Base-by-base conservation (phyloP, 2,888 invertebrate genomes). In the Hydraecia micacea region DNA sequence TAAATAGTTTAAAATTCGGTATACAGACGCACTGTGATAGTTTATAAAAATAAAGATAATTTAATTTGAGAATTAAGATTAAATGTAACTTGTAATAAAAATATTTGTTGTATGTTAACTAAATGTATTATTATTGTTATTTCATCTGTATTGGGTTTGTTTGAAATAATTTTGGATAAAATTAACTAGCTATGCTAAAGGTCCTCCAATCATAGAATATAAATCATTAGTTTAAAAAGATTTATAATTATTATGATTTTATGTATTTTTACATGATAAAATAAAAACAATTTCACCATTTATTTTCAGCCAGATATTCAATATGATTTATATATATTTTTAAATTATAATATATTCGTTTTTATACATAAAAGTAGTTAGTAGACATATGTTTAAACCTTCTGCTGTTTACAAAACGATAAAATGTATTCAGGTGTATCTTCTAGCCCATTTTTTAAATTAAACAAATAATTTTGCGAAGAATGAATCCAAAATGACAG, bases 1-100 rank as follows among this genome's bases (percentile, higher is more conserved):
- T 77, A 70, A 83, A 55, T 84, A 58, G 32, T 84, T 77, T 73
- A 79, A 70, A 80, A 88, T 86, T 89, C 85, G 83, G 89, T 91
- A 91, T 90, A 93, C 92, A 93, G 91, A 90, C 79, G 79, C 92
- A 92, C 95, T 95, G 95, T 95, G 95, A 95, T 95, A 95, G 95
- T 90, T 84, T 87, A 89, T 90, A 89, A 86, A 86, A 77, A 76
- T 86, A 80, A 86, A 85, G 66, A 11, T 85, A 73, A 80, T 75
- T 75, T 81, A 68, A 85, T 74, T 58, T 79, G 70, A 77, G 25
- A 70, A 67, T 62, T 75, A 83, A 71, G 75, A 76, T 74, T 60
- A 65, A 70, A 71, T 71, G 15, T 78, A 65, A 73, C 21, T 62
- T 82, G 18, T 80, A 71, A 58, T 75, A 46, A 60, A 69, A 75